phyloP scores from a whole-genome alignment of 2,888 invertebrate species.

The Scelioninae gen. 1 region DNA sequence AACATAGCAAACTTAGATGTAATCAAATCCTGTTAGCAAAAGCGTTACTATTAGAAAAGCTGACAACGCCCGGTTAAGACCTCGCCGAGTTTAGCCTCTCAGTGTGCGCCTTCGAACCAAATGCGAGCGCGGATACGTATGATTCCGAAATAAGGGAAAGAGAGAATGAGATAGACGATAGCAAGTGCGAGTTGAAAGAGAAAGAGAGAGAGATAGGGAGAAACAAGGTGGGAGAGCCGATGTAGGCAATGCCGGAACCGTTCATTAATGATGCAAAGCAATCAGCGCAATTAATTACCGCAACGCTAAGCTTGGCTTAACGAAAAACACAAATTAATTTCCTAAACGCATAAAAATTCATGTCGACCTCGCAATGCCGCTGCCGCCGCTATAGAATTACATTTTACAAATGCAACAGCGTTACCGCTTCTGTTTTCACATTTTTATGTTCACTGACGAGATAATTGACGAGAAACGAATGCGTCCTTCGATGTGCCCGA shows the following conservation, averaged over 20 bases:
- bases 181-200: slow-evolving; percentile 40
- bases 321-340: slow-evolving; percentile 84
- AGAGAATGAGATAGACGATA: slow-evolving; percentile 30
- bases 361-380: slow-evolving; percentile 67
- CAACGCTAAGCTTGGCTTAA: slow-evolving; percentile 82
- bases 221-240: slow-evolving; percentile 72
- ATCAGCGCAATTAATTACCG: slow-evolving; percentile 85
- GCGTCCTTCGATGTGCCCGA: no score
- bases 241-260: slow-evolving; percentile 79
- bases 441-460: no score
- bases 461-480: no score
- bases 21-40: slow-evolving; percentile 70
- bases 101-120: slow-evolving; percentile 36
- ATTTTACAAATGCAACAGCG: slow-evolving; percentile 38
- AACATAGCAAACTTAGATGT: slow-evolving; percentile 60
- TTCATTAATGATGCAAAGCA: slow-evolving; percentile 84
- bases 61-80: slow-evolving; percentile 61
- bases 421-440: slow-evolving; percentile 8
- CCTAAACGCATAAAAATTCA: slow-evolving; percentile 83
- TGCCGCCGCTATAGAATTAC: slow-evolving; percentile 49
- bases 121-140: slow-evolving; percentile 32
- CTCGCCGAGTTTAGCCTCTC: slow-evolving; percentile 29
- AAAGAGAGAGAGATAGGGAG: no score
- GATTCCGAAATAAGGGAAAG: slow-evolving; percentile 52
- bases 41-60: slow-evolving; percentile 68